Evolutionary conservation across 1,140 invertebrate species (phyloP), one percentile per base, ranked within the genome.

Genomic region (Chionoecetes opilio): DNA sequence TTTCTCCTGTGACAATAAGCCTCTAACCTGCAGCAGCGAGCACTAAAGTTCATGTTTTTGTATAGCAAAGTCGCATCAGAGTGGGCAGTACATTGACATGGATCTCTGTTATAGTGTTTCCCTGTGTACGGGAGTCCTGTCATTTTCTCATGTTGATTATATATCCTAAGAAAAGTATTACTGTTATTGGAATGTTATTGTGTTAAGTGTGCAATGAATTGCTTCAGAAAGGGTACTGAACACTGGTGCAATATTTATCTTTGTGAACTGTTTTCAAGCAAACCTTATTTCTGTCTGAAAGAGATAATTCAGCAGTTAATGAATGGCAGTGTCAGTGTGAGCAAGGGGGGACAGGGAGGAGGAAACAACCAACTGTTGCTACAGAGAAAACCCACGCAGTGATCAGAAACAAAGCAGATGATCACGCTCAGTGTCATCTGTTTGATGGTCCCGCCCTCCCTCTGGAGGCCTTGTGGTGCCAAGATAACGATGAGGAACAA

Each of bases 111-210:
- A n/a, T n/a, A 75, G 63, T 75, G 63, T n/a, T 26, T 75, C 63
- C 63, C 63, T 75, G 6, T 75, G 63, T 75, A 75, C 8, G 63
- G 63, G 63, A 75, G 63, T 75, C 63, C 63, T 75, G 63, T 75
- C 26, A 75, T 75, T 75, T 75, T n/a, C 63, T 75, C 63, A n/a
- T 26, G 63, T 75, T 75, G n/a, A n/a, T 75, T 75, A 53, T 53
- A 53, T 53, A 75, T 75, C 63, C n/a, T 75, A 75, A 75, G 63
- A 75, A 75, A 75, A 26, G 63, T 75, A 75, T 75, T 75, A 75
- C n/a, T 75, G 63, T 75, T 75, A 75, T 26, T 75, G 63, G 63
- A 75, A 75, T 75, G 63, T 75, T 75, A 75, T n/a, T 11, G n/a
- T 75, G 63, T 75, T 26, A n/a, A 75, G 63, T 75, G 63, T 75